Conservation (phyloP, 2,888 invertebrate species). For the Cataglyphis livida region DNA sequence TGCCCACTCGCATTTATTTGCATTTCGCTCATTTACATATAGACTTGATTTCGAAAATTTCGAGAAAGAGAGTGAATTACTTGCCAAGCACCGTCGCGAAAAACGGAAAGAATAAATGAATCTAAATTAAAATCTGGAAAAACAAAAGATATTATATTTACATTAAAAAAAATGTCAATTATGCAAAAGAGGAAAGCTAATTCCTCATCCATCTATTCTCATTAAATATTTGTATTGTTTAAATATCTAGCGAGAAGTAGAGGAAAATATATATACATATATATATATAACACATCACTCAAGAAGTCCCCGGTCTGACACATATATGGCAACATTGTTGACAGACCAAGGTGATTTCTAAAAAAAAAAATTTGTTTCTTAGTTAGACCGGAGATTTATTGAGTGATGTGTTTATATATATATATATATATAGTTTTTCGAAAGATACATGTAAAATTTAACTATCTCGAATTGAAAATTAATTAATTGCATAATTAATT, state of each 20-base stretch:
- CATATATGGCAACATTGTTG: no score
- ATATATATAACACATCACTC: no score
- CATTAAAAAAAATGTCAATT: not conserved
- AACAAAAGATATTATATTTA: not conserved
- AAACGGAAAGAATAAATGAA: not conserved
- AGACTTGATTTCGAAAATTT: constrained; percentile 53
- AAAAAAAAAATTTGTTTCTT: no score
- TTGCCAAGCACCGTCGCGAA: constrained; percentile 29
- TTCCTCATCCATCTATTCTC: not conserved
- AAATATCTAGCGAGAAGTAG: not conserved
- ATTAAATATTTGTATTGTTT: not conserved
- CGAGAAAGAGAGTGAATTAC: constrained; percentile 30
- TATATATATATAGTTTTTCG: not conserved
- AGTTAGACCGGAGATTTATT: no score
- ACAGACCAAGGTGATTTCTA: no score
- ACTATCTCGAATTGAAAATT: not conserved
- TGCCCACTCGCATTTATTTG: constrained; percentile 71
- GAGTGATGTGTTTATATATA: no score
- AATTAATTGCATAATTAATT: constrained; percentile 14
- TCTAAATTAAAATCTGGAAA: not conserved
- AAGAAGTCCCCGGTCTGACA: no score
- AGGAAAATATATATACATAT: not conserved
- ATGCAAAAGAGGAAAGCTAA: not conserved
- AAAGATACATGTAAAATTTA: not conserved
- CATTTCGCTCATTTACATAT: constrained; percentile 65